Conservation (phyloP, 2,888 invertebrate genomes). For the Lasius platythorax region DNA sequence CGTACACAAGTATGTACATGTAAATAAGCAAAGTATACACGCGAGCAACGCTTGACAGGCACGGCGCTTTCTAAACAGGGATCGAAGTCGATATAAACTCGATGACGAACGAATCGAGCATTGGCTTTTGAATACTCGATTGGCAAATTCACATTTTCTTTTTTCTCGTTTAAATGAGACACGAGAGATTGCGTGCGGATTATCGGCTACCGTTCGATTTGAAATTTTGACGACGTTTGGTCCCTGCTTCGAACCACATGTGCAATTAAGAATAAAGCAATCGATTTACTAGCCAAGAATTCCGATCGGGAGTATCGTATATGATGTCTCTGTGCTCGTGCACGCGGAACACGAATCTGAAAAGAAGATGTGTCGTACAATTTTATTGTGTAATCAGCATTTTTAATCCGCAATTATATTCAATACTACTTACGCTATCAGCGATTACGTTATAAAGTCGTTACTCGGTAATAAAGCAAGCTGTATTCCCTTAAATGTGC, state of each 20-base stretch:
- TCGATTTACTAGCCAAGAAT: constrained; percentile 14
- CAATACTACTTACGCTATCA: constrained; percentile 28
- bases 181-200: neutral
- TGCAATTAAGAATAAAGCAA: neutral
- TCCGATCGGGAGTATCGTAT: neutral
- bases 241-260: constrained; percentile 8
- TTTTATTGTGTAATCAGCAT: constrained; percentile 29
- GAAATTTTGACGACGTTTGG: constrained; percentile 2
- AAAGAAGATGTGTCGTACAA: constrained; percentile 3
- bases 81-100: constrained; percentile 13
- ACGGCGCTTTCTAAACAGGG: neutral
- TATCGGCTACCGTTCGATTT: neutral
- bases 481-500: constrained; percentile 33
- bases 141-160: neutral
- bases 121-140: neutral
- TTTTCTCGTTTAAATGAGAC: neutral
- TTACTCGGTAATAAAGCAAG: constrained; percentile 41
- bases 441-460: constrained; percentile 45
- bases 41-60: constrained; percentile 20
- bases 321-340: neutral
- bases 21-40: constrained; percentile 31
- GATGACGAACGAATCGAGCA: neutral
- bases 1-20: constrained; percentile 65
- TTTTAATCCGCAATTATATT: constrained; percentile 41
- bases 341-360: constrained; percentile 13